Evolutionary conservation across 64 coral and sea anemone species (phyloP).

Genomic region (Astreopora myriophthalma): DNA sequence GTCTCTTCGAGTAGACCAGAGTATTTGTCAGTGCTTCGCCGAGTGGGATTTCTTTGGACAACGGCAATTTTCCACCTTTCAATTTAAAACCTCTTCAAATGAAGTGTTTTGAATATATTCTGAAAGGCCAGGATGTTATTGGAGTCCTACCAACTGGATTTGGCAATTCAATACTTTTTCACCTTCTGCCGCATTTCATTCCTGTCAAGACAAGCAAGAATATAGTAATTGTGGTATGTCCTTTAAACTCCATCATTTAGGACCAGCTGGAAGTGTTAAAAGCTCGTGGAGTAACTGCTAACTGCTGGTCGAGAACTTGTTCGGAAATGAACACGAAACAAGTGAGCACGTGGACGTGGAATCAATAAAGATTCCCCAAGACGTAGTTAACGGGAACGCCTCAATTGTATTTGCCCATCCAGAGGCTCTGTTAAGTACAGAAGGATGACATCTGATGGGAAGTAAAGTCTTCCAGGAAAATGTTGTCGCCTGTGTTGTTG

Average conservation of each 20-base stretch:
- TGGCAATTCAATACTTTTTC: background rate
- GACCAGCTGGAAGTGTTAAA: background rate
- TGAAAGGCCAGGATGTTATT: conserved; percentile 34
- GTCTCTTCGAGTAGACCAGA: background rate
- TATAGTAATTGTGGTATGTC: background rate
- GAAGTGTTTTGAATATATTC: conserved; percentile 59
- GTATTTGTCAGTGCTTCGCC: background rate
- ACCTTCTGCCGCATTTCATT: conserved; percentile 40
- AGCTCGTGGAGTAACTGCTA: background rate
- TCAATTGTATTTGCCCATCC: background rate
- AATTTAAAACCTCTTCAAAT: conserved; percentile 54
- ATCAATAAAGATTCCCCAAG: conserved; percentile 11
- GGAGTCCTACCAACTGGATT: background rate
- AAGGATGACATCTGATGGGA: conserved; percentile 45
- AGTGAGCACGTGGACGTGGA: background rate
- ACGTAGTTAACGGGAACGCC: background rate
- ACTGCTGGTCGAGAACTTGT: background rate
- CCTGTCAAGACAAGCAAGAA: conserved; percentile 25
- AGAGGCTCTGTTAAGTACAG: conserved; percentile 59
- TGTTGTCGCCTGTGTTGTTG: conserved; percentile 68
- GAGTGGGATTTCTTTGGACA: conserved; percentile 11
- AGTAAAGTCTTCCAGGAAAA: conserved; percentile 37
- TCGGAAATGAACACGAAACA: background rate
- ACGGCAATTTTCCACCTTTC: conserved; percentile 45
- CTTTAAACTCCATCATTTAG: background rate